Percentiles rank a stretch among this genome's conserved stretches.
phyloP scores from a whole-genome alignment of 2,113 vertebrate species.

The Phyllopteryx taeniolatus region DNA sequence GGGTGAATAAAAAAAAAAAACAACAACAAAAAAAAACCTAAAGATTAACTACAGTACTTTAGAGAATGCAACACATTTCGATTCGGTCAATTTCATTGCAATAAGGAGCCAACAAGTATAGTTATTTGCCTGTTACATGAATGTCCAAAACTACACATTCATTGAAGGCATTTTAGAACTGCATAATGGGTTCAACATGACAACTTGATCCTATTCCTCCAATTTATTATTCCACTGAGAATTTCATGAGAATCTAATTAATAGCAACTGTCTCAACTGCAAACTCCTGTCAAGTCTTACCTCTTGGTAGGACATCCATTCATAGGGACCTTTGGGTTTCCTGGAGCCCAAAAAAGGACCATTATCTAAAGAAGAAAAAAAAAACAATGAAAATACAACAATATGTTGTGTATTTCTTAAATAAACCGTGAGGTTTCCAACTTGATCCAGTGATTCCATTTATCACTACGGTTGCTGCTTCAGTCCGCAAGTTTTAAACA shows the following conservation, averaged over 20 bases:
- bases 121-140: too few relatives aligned
- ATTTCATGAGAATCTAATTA: not conserved
- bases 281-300: conserved; percentile 60
- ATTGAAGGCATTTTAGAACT: too few relatives aligned
- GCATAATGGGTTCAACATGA: too few relatives aligned
- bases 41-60: too few relatives aligned
- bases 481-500: not conserved
- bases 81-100: too few relatives aligned
- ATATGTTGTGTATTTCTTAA: not conserved
- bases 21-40: too few relatives aligned
- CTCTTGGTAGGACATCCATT: conserved; percentile 89
- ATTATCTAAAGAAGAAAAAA: conserved; percentile 71
- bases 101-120: too few relatives aligned
- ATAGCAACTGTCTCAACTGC: not conserved
- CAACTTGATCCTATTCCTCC: too few relatives aligned
- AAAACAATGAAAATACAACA: not conserved
- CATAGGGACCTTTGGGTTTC: conserved; percentile 86
- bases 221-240: too few relatives aligned
- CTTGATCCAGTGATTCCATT: not conserved
- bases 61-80: too few relatives aligned
- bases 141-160: too few relatives aligned
- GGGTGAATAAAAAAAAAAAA: too few relatives aligned
- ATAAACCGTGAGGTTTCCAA: not conserved
- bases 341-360: conserved; percentile 87
- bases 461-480: not conserved